Evolutionary conservation across 1,140 invertebrate genomes (phyloP), one percentile per base, ranked within the genome.

Genomic region (Drosophila lini): DNA sequence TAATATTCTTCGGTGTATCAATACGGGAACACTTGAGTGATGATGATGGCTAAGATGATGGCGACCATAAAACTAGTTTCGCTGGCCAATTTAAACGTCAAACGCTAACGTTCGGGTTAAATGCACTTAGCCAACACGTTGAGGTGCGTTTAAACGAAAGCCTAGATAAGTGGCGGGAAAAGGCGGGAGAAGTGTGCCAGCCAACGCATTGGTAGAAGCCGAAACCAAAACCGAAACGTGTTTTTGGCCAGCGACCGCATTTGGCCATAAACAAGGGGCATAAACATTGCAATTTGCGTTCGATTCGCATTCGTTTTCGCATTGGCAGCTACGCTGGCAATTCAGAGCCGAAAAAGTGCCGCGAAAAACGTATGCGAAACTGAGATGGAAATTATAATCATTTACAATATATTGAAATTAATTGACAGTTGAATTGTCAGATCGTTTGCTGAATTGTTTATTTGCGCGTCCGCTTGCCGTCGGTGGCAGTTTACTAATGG

Each of bases 331-430:
- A 31, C 28, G 25, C 13, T 48, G 34, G 42, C 52, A 48, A 71
- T 58, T 70, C 55, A 76, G 65, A 65, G 38, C 41, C 52, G 42
- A 55, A 69, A 77, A 70, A 70, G n/a, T 38, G 41, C 61, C 38
- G 65, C 61, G 61, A 45, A 34, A 68, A 67, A 41, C 40, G 61
- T 36, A 45, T 16, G 34, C 42, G 68, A 42, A 59, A 71, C 69
- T 38, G 50, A 73, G 44, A 56, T 68, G 61, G 65, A 88, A 88
- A 88, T 88, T 84, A 89, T 89, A 81, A 89, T 81, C 81, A 84
- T 89, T 84, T 89, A 89, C 84, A 89, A 89, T 89, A 90, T 90
- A 89, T 90, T 89, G 85, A 84, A 89, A 89, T 89, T 90, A 89
- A 89, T 89, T 89, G 84, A 89, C 84, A 89, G 74, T 75, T 80